Evolutionary conservation across 2,888 invertebrate genomes (phyloP), one percentile per base, ranked within the genome.

Genomic region (Plusia festucae): DNA sequence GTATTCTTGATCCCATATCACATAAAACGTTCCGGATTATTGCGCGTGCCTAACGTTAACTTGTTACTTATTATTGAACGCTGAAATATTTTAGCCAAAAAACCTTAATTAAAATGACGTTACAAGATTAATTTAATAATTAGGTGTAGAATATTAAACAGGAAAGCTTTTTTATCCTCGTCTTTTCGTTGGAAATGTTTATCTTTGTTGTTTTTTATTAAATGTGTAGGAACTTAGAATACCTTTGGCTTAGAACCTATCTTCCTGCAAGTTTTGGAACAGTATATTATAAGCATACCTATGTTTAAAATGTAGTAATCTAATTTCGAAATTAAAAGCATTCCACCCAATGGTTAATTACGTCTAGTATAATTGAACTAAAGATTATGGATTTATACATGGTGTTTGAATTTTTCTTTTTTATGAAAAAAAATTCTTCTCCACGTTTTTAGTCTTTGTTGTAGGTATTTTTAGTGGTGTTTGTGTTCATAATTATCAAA

Each of bases 11-110:
- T 60, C 58, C 64, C 49, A 52, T 77, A 56, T 60, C 57, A 49
- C 53, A 76, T 62, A 52, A 74, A 72, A 57, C 53, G 49, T 53
- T 66, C 60, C 68, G 34, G 68, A 74, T 71, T 67, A 76, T 67
- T 55, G 65, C 69, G 78, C 79, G 79, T 80, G 77, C 67, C 72
- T 61, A 60, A 71, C 81, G 64, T 76, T 79, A 76, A 69, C 70
- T 71, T 75, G 63, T 70, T 71, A 76, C 76, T 71, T 76, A 57
- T 79, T 78, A 74, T 68, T 70, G 53, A 68, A 73, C 59, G 65
- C 68, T 53, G 61, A 61, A 65, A 74, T 68, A 73, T 80, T 78
- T 80, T 55, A 70, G 22, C 52, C 67, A 70, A 62, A 73, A 69
- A 73, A 66, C 71, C 68, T 65, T 60, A 60, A 69, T 68, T 69